Evolutionary conservation across 2,888 invertebrate genomes (phyloP).

Genomic region (Eurytoma adleriae): DNA sequence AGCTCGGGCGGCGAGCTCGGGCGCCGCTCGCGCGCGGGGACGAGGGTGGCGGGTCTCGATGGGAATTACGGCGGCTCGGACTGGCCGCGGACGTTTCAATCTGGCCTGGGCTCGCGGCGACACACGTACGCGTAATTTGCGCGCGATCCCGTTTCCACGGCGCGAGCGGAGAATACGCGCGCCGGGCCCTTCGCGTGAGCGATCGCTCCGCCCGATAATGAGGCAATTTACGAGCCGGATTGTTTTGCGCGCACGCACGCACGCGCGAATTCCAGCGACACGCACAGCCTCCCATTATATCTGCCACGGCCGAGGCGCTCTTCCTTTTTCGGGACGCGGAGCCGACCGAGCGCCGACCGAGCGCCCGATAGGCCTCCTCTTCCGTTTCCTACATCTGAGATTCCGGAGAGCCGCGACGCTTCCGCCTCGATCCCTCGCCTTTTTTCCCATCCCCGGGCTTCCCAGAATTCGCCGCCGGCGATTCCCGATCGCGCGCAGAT

Average conservation of each 20-base stretch:
- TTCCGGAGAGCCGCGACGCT: constrained; percentile 1
- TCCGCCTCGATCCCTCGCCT: neutral
- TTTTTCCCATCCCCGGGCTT: neutral
- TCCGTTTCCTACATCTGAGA: constrained; percentile 22
- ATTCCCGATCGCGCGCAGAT: too few relatives aligned
- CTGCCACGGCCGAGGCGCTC: neutral
- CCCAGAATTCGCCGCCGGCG: too few relatives aligned
- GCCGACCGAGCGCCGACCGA: neutral
- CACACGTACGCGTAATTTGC: constrained; percentile 37
- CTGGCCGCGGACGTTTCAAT: constrained; percentile 8
- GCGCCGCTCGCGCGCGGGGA: neutral
- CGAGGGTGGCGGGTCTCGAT: constrained; percentile 14
- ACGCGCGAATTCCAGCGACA: neutral
- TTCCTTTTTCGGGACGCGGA: neutral
- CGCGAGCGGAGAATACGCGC: too few relatives aligned
- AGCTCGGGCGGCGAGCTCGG: too few relatives aligned
- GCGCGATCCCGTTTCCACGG: constrained; percentile 9
- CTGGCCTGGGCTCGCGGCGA: neutral
- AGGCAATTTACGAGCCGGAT: constrained; percentile 49
- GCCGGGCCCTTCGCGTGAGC: neutral
- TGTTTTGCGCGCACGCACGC: constrained; percentile 23
- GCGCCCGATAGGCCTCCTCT: neutral
- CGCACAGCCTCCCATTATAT: neutral
- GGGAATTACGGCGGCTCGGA: neutral
- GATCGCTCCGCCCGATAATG: constrained; percentile 48